A percentile compares a stretch with the other conserved stretches of the same genome.
Evolutionary conservation across 53 echinoderm and acorn worm genomes (phyloP).

Genomic region (Temnopleurus reevesii): DNA sequence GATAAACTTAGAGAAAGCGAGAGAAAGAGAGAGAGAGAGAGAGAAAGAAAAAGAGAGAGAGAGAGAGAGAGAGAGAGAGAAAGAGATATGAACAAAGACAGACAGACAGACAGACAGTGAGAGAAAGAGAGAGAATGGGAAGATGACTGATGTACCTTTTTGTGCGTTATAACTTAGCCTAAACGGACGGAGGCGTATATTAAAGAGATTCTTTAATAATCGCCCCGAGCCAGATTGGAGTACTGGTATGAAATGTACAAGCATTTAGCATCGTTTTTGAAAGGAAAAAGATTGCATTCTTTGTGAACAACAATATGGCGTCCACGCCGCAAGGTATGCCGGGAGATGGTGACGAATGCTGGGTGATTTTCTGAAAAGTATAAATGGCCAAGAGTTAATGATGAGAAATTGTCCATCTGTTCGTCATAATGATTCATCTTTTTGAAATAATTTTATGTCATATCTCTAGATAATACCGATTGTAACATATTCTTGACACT

Average conservation of each 20-base stretch:
- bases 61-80: no score
- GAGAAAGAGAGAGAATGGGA: neutral
- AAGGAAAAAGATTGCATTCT: neutral
- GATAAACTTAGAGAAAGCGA: no score
- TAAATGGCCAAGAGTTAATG: neutral
- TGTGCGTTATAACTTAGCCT: neutral
- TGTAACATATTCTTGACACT: no score
- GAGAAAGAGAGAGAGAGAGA: no score
- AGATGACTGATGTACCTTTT: neutral
- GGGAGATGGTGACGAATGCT: neutral
- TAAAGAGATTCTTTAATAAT: slow-evolving; percentile 21
- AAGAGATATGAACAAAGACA: no score
- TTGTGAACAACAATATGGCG: neutral
- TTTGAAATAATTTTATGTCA: no score
- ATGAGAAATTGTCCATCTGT: neutral
- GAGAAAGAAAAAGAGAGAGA: neutral
- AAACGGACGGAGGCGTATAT: slow-evolving; percentile 25
- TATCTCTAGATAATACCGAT: no score
- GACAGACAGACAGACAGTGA: no score
- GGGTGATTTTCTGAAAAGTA: neutral
- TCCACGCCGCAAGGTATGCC: neutral
- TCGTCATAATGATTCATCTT: no score
- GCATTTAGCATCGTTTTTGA: slow-evolving; percentile 1
- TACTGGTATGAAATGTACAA: neutral
- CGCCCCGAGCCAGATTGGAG: neutral